Conservation (phyloP, 2,888 invertebrate genomes). For the Drosophila suboccidentalis region DNA sequence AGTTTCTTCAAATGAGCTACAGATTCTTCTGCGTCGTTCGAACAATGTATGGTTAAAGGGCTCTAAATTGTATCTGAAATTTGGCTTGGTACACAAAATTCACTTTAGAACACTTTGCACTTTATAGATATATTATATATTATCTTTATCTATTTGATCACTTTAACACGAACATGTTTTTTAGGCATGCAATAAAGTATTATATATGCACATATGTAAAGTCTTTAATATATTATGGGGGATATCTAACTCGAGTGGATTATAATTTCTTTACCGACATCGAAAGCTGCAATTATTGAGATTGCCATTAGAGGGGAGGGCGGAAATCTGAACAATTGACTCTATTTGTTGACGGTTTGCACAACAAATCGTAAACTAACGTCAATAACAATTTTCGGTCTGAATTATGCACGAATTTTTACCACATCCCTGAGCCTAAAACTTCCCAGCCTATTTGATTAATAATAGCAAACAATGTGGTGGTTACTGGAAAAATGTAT, state of each 20-base stretch:
- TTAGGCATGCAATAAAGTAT: background rate
- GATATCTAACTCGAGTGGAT: background rate
- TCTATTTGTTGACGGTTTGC: slow-evolving; percentile 19
- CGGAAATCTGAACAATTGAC: slow-evolving; percentile 19
- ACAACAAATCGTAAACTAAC: slow-evolving; percentile 5
- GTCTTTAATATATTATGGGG: background rate
- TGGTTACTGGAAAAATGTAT: background rate
- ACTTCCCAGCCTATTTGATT: background rate
- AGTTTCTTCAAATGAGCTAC: slow-evolving; percentile 72
- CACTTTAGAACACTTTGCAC: background rate
- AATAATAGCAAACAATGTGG: background rate
- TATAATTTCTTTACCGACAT: background rate
- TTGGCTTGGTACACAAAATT: no score
- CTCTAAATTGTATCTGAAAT: background rate
- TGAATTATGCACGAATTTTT: slow-evolving; percentile 31
- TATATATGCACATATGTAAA: background rate
- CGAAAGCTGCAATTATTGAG: slow-evolving; percentile 32
- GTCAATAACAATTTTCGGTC: slow-evolving; percentile 27
- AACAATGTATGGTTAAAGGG: slow-evolving; percentile 67
- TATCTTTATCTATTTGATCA: background rate
- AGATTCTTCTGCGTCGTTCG: slow-evolving; percentile 73
- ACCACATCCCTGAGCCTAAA: slow-evolving; percentile 8
- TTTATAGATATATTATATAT: background rate
- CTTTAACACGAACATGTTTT: background rate
- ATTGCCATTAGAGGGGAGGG: background rate